phyloP scores from a whole-genome alignment of 92 coral and sea anemone genomes.

The Umimayanthus chanpuru region DNA sequence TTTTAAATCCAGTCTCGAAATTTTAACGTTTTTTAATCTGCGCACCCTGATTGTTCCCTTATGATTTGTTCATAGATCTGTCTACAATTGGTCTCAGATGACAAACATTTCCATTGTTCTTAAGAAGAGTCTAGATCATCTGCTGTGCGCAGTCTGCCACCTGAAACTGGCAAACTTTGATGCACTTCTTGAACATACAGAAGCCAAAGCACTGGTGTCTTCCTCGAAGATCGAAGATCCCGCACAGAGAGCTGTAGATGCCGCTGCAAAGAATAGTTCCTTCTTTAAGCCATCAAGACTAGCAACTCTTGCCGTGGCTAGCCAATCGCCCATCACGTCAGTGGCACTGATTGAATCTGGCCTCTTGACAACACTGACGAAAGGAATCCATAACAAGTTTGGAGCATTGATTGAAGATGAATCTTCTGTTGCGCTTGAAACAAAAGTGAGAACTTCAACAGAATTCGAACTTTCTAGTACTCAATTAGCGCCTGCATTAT shows the following conservation, averaged over 20 bases:
- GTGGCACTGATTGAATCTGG: slow-evolving; percentile 74
- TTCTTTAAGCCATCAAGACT: slow-evolving; percentile 55
- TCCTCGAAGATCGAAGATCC: slow-evolving; percentile 46
- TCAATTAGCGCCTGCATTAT: slow-evolving; percentile 69
- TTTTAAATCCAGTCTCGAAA: neutral
- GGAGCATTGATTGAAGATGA: slow-evolving; percentile 34
- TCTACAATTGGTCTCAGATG: slow-evolving; percentile 81
- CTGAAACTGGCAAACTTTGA: slow-evolving; percentile 68
- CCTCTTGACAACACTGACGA: slow-evolving; percentile 63
- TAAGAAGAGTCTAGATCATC: slow-evolving; percentile 83
- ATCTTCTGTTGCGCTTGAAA: neutral
- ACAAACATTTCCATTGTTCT: slow-evolving; percentile 63
- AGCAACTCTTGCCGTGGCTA: slow-evolving; percentile 70
- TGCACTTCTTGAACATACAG: slow-evolving; percentile 72
- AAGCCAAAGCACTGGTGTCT: slow-evolving; percentile 58
- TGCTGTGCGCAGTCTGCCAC: slow-evolving; percentile 80
- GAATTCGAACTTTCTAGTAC: slow-evolving; percentile 31
- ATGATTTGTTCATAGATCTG: slow-evolving; percentile 51
- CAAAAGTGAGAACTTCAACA: neutral
- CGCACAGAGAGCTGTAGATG: slow-evolving; percentile 11
- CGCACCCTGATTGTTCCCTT: too few species aligned
- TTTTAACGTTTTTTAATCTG: neutral
- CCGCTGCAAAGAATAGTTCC: slow-evolving; percentile 37
- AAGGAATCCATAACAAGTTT: slow-evolving; percentile 62
- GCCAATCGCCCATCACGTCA: slow-evolving; percentile 67